A percentile compares a stretch with the other conserved stretches of the same genome.
Conservation (phyloP, 2,797 vertebrate genomes). For the Allobates femoralis region DNA sequence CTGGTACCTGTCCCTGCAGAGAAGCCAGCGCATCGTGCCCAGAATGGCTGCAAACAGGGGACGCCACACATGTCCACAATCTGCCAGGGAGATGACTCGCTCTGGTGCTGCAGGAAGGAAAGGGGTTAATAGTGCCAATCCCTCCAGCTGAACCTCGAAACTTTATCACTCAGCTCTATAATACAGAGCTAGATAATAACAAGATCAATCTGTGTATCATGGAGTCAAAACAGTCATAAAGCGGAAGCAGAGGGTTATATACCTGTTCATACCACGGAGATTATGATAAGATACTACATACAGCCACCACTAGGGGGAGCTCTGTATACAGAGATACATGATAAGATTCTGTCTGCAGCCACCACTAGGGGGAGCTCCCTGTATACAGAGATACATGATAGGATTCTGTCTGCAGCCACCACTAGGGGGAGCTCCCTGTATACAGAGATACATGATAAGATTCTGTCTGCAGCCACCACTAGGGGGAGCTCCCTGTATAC, state of each 20-base stretch:
- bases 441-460: too few relatives aligned
- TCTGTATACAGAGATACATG: too few relatives aligned
- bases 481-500: too few relatives aligned
- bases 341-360: too few relatives aligned
- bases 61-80: not conserved
- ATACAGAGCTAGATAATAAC: not conserved
- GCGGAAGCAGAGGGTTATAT: too few relatives aligned
- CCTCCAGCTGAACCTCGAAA: not conserved
- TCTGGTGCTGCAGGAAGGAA: not conserved
- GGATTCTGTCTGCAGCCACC: too few relatives aligned
- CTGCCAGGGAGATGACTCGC: not conserved
- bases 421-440: too few relatives aligned
- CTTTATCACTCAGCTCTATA: not conserved
- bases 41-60: not conserved
- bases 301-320: not conserved
- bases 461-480: too few relatives aligned
- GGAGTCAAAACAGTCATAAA: not conserved
- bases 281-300: not conserved
- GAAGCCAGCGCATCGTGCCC: not conserved
- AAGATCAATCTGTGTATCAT: not conserved
- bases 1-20: not conserved
- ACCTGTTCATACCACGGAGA: not conserved
- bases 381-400: too few relatives aligned
- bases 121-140: not conserved
- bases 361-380: too few relatives aligned